Conservation (phyloP, 2,888 invertebrate species). For the Flexamia atlantica region DNA sequence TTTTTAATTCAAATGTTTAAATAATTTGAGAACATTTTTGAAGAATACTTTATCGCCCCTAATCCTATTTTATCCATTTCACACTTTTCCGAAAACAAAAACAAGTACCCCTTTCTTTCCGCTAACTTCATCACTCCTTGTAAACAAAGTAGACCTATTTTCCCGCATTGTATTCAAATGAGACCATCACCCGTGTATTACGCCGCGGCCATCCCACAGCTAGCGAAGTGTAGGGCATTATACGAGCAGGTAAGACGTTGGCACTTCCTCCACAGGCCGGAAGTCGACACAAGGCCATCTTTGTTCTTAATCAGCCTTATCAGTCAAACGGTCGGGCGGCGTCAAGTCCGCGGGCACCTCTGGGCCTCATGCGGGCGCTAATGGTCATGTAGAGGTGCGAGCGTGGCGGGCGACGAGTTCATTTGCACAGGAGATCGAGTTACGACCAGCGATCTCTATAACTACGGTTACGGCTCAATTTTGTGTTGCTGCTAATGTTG, state of each 20-base stretch:
- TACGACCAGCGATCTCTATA: neutral
- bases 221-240: conserved; percentile 23
- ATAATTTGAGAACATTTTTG: too few species aligned
- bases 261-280: conserved; percentile 41
- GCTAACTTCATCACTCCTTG: neutral
- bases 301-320: conserved; percentile 56
- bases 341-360: neutral
- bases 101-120: too few species aligned
- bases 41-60: too few species aligned
- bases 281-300: conserved; percentile 52
- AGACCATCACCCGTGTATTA: neutral
- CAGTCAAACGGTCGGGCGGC: conserved; percentile 17
- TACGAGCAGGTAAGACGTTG: conserved; percentile 51
- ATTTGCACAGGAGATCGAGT: too few species aligned
- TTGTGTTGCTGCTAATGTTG: too few species aligned
- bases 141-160: conserved; percentile 28
- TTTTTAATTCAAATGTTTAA: too few species aligned
- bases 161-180: conserved; percentile 46
- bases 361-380: neutral
- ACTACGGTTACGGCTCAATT: too few species aligned
- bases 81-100: neutral
- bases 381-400: too few species aligned
- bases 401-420: too few species aligned
- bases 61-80: too few species aligned
- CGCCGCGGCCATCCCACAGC: neutral